Base-by-base conservation (phyloP, 1,140 invertebrate genomes). In the Drosophila ercepeae region DNA sequence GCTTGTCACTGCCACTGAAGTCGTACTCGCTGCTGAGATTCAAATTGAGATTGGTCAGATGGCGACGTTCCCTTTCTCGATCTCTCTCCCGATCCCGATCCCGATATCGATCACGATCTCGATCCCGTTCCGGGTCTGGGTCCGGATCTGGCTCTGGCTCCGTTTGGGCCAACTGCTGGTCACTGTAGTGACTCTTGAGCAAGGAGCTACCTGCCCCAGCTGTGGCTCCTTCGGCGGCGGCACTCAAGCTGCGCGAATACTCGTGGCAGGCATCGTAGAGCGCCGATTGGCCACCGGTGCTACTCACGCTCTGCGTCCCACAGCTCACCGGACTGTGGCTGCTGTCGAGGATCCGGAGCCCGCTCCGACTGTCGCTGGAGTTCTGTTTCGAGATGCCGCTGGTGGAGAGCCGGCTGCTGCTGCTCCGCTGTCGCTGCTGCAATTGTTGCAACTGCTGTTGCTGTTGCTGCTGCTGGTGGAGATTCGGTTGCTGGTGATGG, bases 21-120 rank as follows among this genome's bases (percentile, higher is more conserved):
- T 91, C 86, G 68, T 89, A 84, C 48, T 90, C 89, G 74, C 78
- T 91, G 70, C 45, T 86, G 21, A 88, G 69, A 29, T 90, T 90
- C 7, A 89, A 73, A 53, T 83, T 83, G 44, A 83, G 67, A 54
- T 83, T 83, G 60, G 89, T 74, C 48, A 84, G 81, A 39, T 90
- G 78, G 34, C 69, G 68, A 18, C 68, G 53, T 21, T 78, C 71
- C 60, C 69, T 21, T 18, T 89, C 83, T 25, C 83, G 71, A 23
- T 59, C 64, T 11, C 48, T 13, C 9, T 72, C 64, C 2, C 59
- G 16, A 11, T 70, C 57, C 29, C 45, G 4, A 0, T 58, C 67
- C 13, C 41, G 14, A 13, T 71, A 34, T n/a, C 65, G 34, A 14
- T 64, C 57, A 58, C 42, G 25, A 5, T 36, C 42, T 1, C 8